These are phyloP conservation scores for Hipposideros armiger DNA, from an alignment of 2,113 vertebrate genomes.

Conservation along the genomic window DNA sequence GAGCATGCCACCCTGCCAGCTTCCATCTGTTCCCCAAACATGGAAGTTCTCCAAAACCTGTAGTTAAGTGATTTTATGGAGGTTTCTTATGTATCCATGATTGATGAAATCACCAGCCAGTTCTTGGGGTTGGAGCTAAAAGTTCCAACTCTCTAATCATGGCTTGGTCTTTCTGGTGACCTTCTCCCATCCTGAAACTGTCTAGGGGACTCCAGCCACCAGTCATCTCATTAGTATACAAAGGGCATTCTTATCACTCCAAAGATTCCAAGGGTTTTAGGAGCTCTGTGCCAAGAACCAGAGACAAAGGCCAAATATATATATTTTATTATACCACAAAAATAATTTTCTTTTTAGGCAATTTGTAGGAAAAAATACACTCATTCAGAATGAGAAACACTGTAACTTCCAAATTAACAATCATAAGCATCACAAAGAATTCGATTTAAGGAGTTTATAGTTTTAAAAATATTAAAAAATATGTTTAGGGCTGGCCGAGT, in stretches of 20 bases:
- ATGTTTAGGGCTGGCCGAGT: too few species aligned
- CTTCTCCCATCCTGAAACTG: background rate
- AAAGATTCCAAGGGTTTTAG: background rate
- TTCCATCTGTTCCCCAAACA: background rate
- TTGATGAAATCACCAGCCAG: background rate
- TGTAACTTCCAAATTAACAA: background rate
- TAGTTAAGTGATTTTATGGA: background rate
- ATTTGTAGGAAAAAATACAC: background rate
- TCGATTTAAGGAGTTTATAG: background rate
- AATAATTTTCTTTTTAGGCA: background rate
- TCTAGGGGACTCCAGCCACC: background rate
- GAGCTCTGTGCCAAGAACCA: background rate
- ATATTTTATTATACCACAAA: background rate
- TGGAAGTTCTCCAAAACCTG: background rate
- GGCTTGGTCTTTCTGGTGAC: background rate
- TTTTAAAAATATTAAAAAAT: too few species aligned
- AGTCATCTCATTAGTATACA: background rate
- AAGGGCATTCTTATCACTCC: background rate
- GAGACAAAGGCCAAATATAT: background rate
- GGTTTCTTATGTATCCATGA: background rate
- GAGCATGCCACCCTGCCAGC: background rate
- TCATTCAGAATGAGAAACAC: background rate
- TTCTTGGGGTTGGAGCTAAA: background rate
- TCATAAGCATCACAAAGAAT: background rate
- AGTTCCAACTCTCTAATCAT: background rate